Percentiles rank a stretch among this genome's conserved stretches.
These are phyloP conservation scores for Corapipo altera DNA, from an alignment of 2,113 vertebrate genomes.

Conservation along the genomic window DNA sequence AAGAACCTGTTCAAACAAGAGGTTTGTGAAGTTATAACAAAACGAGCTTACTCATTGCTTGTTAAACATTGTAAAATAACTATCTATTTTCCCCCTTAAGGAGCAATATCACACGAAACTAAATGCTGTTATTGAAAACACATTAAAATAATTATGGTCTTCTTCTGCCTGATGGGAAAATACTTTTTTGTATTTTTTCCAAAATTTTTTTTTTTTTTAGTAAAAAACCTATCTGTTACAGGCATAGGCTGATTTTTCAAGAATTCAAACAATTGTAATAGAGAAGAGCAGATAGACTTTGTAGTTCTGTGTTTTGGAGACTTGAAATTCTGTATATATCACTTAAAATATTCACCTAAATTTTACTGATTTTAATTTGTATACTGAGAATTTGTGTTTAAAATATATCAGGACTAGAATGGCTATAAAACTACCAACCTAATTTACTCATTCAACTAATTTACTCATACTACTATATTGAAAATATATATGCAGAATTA, in stretches of 20 bases:
- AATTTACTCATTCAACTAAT: background rate
- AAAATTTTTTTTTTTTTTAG: background rate
- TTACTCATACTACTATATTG: background rate
- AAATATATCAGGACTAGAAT: background rate
- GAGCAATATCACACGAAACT: fast-evolving
- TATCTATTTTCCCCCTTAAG: background rate
- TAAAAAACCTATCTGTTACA: background rate
- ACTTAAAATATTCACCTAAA: background rate
- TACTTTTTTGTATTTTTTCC: background rate
- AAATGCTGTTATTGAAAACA: background rate
- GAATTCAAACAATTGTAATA: background rate
- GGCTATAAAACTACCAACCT: background rate
- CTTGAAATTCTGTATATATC: background rate
- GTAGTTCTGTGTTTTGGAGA: background rate
- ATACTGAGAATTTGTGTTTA: background rate
- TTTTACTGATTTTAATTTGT: background rate
- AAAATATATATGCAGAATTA: background rate
- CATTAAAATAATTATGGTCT: background rate
- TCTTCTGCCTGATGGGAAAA: background rate
- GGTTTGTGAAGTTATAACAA: background rate
- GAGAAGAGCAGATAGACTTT: background rate
- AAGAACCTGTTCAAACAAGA: background rate
- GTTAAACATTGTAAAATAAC: background rate
- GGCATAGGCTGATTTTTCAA: background rate
- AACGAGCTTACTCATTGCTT: background rate